A percentile compares a stretch with the other conserved stretches of the same genome.
phyloP scores from a whole-genome alignment of 2,113 vertebrate species.

The Podarcis raffonei region DNA sequence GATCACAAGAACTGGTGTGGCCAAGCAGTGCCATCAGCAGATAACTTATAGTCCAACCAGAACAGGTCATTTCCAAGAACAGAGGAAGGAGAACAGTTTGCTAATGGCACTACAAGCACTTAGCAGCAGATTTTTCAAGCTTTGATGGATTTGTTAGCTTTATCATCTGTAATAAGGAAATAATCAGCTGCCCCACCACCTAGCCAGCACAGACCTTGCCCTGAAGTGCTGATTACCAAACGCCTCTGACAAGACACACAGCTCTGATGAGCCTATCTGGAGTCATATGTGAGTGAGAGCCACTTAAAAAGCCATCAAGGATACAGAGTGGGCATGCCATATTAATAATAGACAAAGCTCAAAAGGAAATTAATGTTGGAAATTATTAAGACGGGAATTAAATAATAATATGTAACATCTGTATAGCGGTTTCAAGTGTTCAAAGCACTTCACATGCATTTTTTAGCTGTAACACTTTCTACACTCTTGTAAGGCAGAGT shows the following conservation, averaged over 20 bases:
- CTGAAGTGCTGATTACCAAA: not conserved
- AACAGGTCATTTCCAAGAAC: not conserved
- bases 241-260: not conserved
- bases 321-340: not conserved
- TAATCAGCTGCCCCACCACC: not conserved
- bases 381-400: not conserved
- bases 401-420: not conserved
- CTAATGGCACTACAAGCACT: not conserved
- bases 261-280: not conserved
- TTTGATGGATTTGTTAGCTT: not conserved
- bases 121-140: not conserved
- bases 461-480: too few species aligned
- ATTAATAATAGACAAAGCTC: not conserved
- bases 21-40: not conserved
- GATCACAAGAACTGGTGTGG: not conserved
- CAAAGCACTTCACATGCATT: not conserved
- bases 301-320: not conserved
- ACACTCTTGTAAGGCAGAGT: too few species aligned
- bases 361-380: not conserved
- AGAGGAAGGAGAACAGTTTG: not conserved
- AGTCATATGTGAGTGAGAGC: too few species aligned
- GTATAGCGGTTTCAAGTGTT: not conserved
- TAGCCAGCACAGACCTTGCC: not conserved
- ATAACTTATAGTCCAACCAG: not conserved
- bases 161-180: conserved; percentile 8